Evolutionary conservation across 2,888 invertebrate genomes (phyloP), one percentile per base, ranked within the genome.

Genomic region (Octodonta nipae): DNA sequence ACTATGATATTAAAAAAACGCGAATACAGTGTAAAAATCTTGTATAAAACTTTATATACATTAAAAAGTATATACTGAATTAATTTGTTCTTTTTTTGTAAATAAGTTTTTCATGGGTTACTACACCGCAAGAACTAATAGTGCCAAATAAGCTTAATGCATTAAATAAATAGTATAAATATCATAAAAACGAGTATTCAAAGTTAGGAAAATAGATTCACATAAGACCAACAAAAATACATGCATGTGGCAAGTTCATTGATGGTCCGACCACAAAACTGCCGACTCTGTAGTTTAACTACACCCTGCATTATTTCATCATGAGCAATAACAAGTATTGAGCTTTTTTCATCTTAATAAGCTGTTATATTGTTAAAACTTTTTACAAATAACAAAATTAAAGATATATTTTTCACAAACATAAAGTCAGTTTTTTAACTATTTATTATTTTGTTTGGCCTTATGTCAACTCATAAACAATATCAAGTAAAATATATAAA

Each of bases 11-110:
- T 26, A 37, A 38, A 41, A 38, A 36, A 35, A 26, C 12, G 14
- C 17, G 17, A 12, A 28, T 14, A 28, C 17, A 5, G 22, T 22
- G 11, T 22, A 22, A 22, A 22, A 10, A 22, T 22, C 11, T 11
- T 22, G 22, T 27, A 26, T 24, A 34, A 37, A 33, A 33, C 34
- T 34, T 37, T 36, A 36, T 40, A 37, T 40, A 40, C 40, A 40
- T 36, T 35, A 33, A 35, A 32, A 37, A 40, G n/a, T 22, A 22
- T n/a, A 22, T 22, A 10, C 22, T 10, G 22, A 20, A 22, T 22
- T n/a, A 22, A 22, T 10, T n/a, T 22, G 22, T 11, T n/a, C 22
- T 11, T 22, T n/a, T 10, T 10, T n/a, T 22, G 11, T 10, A 3
- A 22, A 22, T n/a, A 22, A 22, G 22, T 22, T 22, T 22, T 22